Base-by-base conservation (phyloP, 2,888 invertebrate species). In the Orgyia antiqua region DNA sequence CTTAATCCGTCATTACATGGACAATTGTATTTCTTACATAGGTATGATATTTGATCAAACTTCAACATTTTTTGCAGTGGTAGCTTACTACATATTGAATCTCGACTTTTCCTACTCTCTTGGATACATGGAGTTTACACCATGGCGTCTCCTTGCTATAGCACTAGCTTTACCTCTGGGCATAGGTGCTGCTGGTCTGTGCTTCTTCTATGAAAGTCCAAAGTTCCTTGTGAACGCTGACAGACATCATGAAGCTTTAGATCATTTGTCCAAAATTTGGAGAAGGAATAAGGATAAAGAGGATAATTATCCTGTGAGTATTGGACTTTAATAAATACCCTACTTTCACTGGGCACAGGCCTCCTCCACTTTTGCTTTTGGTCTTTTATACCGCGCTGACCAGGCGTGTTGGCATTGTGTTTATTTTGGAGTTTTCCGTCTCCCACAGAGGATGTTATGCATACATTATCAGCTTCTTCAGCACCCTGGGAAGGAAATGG, bases 191-290 rank as follows among this genome's bases (percentile, higher is more conserved):
- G 35, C 88, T n/a, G 66, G 87, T 0, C 61, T 90, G 5, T 70
- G 83, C 12, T 78, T 88, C 36, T 86, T 89, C 40, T 88, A 91
- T n/a, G 93, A 93, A 60, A 93, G 92, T 55, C 93, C 93, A 0
- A 92, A 92, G 61, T 93, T 91, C 58, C 66, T 93, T 2, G 88
- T 92, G 69, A 88, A 89, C 13, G 82, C 83, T 27, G 89, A 90
- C 3, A 70, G 78, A 13, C 86, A 88, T 34, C 79, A 87, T 1
- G 87, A 90, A 41, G 92, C 92, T 0, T 43, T 92, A n/a, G 45
- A 73, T n/a, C 78, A 89, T 6, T 82, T 92, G 36, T 65, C 63
- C 33, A 76, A 65, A 36, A 89, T 93, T 1, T 91, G 88, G 58
- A 55, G 66, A 0, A 64, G 79, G 25, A 92, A 91, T 55, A 88